Evolutionary conservation across 2,797 vertebrate genomes (phyloP), one percentile per base, ranked within the genome.

Genomic region (Peromyscus eremicus): DNA sequence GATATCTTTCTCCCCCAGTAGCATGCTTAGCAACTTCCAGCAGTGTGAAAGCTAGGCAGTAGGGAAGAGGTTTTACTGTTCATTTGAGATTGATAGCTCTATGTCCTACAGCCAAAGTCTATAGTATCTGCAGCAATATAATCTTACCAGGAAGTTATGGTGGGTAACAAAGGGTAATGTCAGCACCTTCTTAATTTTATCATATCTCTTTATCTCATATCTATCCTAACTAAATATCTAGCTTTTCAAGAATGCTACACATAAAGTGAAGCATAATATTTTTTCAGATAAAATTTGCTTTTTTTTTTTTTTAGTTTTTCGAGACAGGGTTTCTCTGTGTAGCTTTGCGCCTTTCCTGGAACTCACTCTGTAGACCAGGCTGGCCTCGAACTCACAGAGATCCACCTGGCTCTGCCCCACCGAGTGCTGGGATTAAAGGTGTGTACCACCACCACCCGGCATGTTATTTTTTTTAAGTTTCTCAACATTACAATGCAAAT

Each of bases 211-310:
- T n/a, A 80, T 12, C 19, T 80, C 49, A 23, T 91, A 66, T 23
- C 49, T 10, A 57, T 80, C 76, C 19, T 92, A 57, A 21, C 25
- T 82, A 92, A 91, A 81, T 82, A 76, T 85, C 37, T 46, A 77
- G 64, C 37, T 90, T 71, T 87, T 34, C 5, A 92, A 76, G n/a
- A 94, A 70, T 79, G n/a, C 17, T 95, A n/a, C 32, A 83, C 49
- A 76, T 43, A 71, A 95, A 77, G 37, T 46, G 86, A 96, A 75
- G 46, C 5, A 84, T 71, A 10, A 66, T 79, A 77, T 66, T 87
- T 96, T 62, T 82, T 37, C 40, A 92, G 43, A 89, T 10, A 93
- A 94, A 85, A 75, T 94, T 76, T 52, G 13, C 23, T 68, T 92
- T 91, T 49, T 49, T 49, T 11, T 49, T 46, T 46, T 46, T 40